Evolutionary conservation across 2,113 vertebrate genomes (phyloP), one percentile per base, ranked within the genome.

Genomic region (Hypocryptadius cinnamomeus): DNA sequence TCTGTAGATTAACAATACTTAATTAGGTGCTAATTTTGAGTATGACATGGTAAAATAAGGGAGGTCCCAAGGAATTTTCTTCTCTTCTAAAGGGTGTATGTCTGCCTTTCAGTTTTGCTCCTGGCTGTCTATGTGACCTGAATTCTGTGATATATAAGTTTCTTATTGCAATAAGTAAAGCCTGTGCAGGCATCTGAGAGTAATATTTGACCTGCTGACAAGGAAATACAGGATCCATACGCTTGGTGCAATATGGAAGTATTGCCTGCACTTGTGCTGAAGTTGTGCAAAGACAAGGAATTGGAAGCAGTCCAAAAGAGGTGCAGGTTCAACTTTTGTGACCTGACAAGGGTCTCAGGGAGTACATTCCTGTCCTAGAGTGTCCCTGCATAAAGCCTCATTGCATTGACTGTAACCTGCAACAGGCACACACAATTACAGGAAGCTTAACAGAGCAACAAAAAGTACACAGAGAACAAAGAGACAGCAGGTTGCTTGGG

Each of bases 121-220:
- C 15, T 65, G 66, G 11, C 53, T 76, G 25, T 44, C 51, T 82
- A 7, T 40, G 37, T 79, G 35, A 69, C 23, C 57, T 70, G 66
- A 91, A 59, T 39, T 69, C 50, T 47, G 33, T 72, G 45, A 27
- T 42, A 30, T 2, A 1, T 11, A 37, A 65, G 70, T 33, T 87
- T 76, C 50, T 50, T 69, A 40, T 1, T 63, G 56, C 65, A 80
- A 63, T 30, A 42, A 74, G 14, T 71, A 42, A 93, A 82, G 85
- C 59, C 59, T 71, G 5, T 45, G 33, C 57, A 87, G 63, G 54
- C 9, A 2, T 85, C 89, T 95, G 92, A 92, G 92, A 91, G 45
- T 76, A 92, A n/a, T 94, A 82, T 57, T 69, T 93, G 84, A 94
- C 54, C 63, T 82, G 54, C 42, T 89, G 92, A 92, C 84, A 85